Percentiles rank a stretch among this genome's conserved stretches.
phyloP scores from a whole-genome alignment of 2,888 invertebrate genomes.

The Machimus rusticus region DNA sequence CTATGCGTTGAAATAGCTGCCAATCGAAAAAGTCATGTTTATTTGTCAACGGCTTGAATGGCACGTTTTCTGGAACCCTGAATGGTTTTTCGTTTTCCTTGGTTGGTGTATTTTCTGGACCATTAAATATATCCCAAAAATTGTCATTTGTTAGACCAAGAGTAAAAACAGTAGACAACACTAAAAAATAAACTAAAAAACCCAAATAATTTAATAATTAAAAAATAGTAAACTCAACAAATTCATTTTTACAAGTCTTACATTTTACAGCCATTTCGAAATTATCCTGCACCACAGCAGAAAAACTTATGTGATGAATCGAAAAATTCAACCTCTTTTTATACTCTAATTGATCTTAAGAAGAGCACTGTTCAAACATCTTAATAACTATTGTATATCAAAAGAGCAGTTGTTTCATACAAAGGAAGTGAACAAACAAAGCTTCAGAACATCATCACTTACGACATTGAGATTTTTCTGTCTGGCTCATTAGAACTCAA shows the following conservation, averaged over 20 bases:
- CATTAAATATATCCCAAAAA: background rate
- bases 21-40: background rate
- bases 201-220: background rate
- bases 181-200: background rate
- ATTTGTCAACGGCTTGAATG: background rate
- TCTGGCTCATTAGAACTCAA: no score
- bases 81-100: background rate
- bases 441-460: no score
- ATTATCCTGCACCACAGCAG: background rate
- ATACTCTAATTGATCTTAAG: background rate
- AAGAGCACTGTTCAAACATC: background rate
- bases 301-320: background rate
- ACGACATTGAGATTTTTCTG: no score
- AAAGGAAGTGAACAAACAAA: no score
- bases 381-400: background rate
- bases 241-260: background rate
- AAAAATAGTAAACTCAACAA: background rate
- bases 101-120: background rate
- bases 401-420: background rate
- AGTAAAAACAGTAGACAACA: background rate
- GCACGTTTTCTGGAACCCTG: background rate
- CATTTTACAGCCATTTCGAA: background rate
- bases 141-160: background rate
- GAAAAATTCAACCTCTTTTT: background rate
- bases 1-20: background rate